Evolutionary conservation across 2,888 invertebrate genomes (phyloP).

Genomic region (Diploptera punctata): DNA sequence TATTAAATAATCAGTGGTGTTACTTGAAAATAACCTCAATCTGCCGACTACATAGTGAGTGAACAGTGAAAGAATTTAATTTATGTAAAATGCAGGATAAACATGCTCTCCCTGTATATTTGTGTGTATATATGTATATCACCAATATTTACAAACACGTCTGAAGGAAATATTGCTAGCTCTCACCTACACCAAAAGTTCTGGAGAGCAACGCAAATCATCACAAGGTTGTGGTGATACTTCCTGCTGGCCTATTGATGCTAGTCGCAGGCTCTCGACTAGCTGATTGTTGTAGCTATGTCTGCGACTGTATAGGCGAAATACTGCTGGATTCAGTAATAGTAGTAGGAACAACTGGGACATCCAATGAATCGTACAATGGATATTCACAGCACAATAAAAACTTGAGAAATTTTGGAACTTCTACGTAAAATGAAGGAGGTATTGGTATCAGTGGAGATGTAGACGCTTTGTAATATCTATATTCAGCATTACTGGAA

Average conservation of each 20-base stretch:
- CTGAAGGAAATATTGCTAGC: too few species aligned
- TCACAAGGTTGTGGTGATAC: slow-evolving; percentile 19
- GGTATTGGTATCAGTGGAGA: slow-evolving; percentile 91
- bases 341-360: slow-evolving; percentile 60
- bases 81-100: too few species aligned
- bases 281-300: slow-evolving; percentile 66
- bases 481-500: slow-evolving; percentile 84
- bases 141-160: too few species aligned
- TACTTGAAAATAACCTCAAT: too few species aligned
- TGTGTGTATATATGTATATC: too few species aligned
- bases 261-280: slow-evolving; percentile 24
- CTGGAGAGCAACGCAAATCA: too few species aligned
- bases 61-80: too few species aligned
- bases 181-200: too few species aligned
- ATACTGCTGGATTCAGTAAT: slow-evolving; percentile 75
- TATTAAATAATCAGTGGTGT: too few species aligned
- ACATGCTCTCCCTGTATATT: too few species aligned
- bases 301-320: slow-evolving; percentile 71
- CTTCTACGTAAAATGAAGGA: slow-evolving; percentile 84
- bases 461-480: slow-evolving; percentile 86
- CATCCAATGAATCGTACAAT: slow-evolving; percentile 79
- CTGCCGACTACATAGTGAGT: too few species aligned
- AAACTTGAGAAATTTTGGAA: slow-evolving; percentile 82
- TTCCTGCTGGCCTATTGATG: slow-evolving; percentile 4
- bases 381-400: slow-evolving; percentile 89